A percentile compares a stretch with the other conserved stretches of the same genome.
Conservation (phyloP, 2,888 invertebrate species). For the Acanthopleura granulata region DNA sequence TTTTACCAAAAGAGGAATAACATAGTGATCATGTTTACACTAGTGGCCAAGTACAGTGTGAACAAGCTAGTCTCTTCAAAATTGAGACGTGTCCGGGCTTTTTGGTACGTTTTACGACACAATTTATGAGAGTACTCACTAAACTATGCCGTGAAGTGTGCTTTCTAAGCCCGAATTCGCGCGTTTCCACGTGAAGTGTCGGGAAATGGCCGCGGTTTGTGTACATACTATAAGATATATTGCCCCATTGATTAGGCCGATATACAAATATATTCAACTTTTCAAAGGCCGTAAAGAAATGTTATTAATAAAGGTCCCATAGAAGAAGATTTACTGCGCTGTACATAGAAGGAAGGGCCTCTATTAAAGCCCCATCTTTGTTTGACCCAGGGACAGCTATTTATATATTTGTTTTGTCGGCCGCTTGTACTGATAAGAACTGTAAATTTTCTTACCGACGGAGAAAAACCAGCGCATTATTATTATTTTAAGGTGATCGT, state of each 20-base stretch:
- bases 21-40: not conserved
- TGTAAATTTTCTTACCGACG: slow-evolving; percentile 10
- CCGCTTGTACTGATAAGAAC: not conserved
- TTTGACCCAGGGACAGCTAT: slow-evolving; percentile 1
- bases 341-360: not conserved
- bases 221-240: slow-evolving; percentile 12
- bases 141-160: not conserved
- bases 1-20: not conserved
- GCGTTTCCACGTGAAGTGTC: slow-evolving; percentile 14
- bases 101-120: not conserved
- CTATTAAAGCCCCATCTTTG: slow-evolving; percentile 16
- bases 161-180: not conserved
- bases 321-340: not conserved
- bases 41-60: not conserved
- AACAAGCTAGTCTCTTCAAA: not conserved
- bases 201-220: not conserved
- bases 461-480: not conserved
- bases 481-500: slow-evolving; percentile 5
- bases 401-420: slow-evolving; percentile 15
- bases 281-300: slow-evolving; percentile 11
- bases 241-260: slow-evolving; percentile 2
- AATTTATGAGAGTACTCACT: not conserved
- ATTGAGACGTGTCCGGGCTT: too few relatives aligned
- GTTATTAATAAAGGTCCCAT: slow-evolving; percentile 14
- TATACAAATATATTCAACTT: slow-evolving; percentile 16